Evolutionary conservation across 2,888 invertebrate genomes (phyloP), one percentile per base, ranked within the genome.

Genomic region (Ischnura elegans): DNA sequence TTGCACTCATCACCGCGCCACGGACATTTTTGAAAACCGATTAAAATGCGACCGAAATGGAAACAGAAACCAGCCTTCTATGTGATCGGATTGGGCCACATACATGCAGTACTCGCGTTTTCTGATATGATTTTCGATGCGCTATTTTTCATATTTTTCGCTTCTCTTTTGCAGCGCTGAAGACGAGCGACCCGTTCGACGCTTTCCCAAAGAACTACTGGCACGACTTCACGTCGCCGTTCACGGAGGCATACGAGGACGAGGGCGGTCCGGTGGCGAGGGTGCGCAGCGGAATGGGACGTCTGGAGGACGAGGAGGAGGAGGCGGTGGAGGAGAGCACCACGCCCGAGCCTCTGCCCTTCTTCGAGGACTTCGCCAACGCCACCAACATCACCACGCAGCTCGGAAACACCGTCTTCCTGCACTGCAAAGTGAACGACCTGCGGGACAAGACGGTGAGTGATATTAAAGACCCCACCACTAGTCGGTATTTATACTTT

Each of bases 361-460:
- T 94, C 94, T 95, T 95, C 94, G 95, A 95, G 93, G 95, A 95
- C 90, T 95, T 94, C 93, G 94, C 94, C 94, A 95, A 94, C 94
- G 93, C 95, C 93, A 95, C 95, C 87, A 95, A 95, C 94, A 95
- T 95, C 93, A 95, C 95, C 19, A 95, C 95, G 43, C 95, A 95
- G 84, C 94, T 95, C 93, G 95, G 95, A 87, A 95, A 95, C 94
- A 95, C 95, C 36, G 95, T 95, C 36, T 95, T 95, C 94, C 94
- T 95, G 84, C 95, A 95, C 94, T 95, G 95, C 94, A 95, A 94
- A 95, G 95, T 95, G 86, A 95, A 95, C 94, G 95, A 95, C 45
- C 95, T 95, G 29, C 94, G 95, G 93, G 95, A 95, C 94, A 95
- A 95, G 94, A 95, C 95, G 94, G 95, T 95, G 94, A 95, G 94